Base-by-base conservation (phyloP, 2,113 vertebrate genomes). In the Acrocephalus kingi region DNA sequence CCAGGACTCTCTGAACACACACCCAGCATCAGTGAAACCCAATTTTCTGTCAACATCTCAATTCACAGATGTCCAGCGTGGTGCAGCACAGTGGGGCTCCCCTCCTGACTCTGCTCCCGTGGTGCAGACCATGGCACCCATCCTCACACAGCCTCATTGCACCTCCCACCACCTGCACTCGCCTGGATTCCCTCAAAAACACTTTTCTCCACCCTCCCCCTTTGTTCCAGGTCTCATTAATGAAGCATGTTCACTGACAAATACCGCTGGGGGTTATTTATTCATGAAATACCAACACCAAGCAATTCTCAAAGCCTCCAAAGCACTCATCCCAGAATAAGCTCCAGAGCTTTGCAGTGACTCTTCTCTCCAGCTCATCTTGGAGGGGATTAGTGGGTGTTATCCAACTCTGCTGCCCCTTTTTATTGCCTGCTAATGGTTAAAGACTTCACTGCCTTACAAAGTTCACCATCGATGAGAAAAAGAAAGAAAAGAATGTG, bases 241-340 rank as follows among this genome's bases (percentile, higher is more conserved):
- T 24, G 75, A 92, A 80, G 93, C 74, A 79, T 43, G 69, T 89
- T 94, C 90, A 54, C 56, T 82, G 96, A 91, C 87, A 92, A 94
- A 95, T 94, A 68, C 62, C 2, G 5, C 92, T 75, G 58, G 82
- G 87, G 82, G 91, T 96, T 96, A 95, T 95, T 97, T 94, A 97
- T 96, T 96, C 86, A 95, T 93, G 95, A 88, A 96, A 96, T 94
- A 93, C 48, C 88, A 93, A 91, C 80, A 73, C 28, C 64, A 24
- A 59, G 66, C 82, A 87, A 89, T 48, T 55, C 90, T 91, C 91
- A 83, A 84, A 84, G 75, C 82, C 55, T 75, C 79, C 74, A 37
- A 46, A 83, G 86, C 62, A 92, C 84, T 89, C 91, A 48, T 46
- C 67, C 75, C 75, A 13, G 51, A 78, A 90, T 90, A 76, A 89